Evolutionary conservation across 2,888 invertebrate genomes (phyloP).

Genomic region (Xestia ashworthii): DNA sequence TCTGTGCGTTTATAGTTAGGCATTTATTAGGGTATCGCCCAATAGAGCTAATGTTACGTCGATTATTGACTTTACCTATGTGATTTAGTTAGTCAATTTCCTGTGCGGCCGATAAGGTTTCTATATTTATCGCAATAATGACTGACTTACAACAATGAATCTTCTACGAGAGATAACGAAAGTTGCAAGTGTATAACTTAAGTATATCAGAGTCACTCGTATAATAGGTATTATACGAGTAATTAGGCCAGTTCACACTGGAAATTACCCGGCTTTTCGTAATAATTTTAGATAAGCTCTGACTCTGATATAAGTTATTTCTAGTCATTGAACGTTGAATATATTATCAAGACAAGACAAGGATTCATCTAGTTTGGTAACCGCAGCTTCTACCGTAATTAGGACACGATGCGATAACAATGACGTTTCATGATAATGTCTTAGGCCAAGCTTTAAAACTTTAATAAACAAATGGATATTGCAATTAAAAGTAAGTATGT

Average conservation of each 20-base stretch:
- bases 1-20: background rate
- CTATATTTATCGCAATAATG: background rate
- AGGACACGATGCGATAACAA: slow-evolving; percentile 1
- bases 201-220: too few relatives aligned
- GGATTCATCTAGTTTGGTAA: background rate
- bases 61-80: background rate
- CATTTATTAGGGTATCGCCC: background rate
- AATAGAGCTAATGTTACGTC: background rate
- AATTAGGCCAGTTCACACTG: background rate
- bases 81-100: background rate
- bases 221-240: too few relatives aligned
- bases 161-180: slow-evolving; percentile 7
- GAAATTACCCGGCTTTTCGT: background rate
- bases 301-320: background rate
- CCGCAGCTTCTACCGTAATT: background rate
- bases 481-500: background rate
- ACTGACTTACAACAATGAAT: slow-evolving; percentile 2
- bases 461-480: slow-evolving; percentile 6
- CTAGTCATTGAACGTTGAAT: slow-evolving; percentile 1
- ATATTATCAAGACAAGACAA: too few relatives aligned
- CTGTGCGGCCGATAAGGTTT: slow-evolving; percentile 8
- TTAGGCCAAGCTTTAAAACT: background rate
- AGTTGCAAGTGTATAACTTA: slow-evolving; percentile 15
- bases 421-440: background rate
- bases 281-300: background rate